A percentile compares a stretch with the other conserved stretches of the same genome.
Evolutionary conservation across 1,140 invertebrate species (phyloP).

Genomic region (Branchinecta lindahli): DNA sequence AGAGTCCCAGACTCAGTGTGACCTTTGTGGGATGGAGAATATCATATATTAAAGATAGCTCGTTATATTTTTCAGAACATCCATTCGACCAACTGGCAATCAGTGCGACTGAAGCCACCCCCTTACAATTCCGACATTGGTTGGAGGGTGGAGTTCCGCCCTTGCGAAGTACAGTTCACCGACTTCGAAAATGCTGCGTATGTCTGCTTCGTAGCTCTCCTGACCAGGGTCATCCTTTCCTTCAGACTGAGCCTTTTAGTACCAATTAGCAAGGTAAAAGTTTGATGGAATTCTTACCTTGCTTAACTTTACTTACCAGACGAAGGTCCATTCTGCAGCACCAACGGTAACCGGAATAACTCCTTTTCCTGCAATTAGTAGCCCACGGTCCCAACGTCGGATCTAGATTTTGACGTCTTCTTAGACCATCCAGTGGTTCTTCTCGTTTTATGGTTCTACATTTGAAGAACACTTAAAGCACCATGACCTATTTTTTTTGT

Average conservation of each 20-base stretch:
- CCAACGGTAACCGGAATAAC: not conserved
- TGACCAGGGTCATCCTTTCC: constrained; percentile 91
- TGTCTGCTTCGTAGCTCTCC: constrained; percentile 92
- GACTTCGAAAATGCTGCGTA: constrained; percentile 99
- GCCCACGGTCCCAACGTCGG: no score
- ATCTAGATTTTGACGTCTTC: no score
- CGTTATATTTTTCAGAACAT: constrained; percentile 60
- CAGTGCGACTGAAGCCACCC: constrained; percentile 98
- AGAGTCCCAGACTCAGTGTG: no score
- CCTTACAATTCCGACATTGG: constrained; percentile 87
- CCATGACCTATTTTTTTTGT: no score
- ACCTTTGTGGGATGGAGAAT: not conserved
- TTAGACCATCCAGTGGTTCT: no score
- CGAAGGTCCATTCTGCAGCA: not conserved
- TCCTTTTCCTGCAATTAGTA: not conserved
- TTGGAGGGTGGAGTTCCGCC: constrained; percentile 98
- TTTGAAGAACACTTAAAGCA: no score
- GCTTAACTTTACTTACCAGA: no score
- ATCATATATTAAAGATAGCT: not conserved
- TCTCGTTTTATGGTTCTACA: no score
- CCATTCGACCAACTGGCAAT: constrained; percentile 99
- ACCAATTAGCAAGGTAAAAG: constrained; percentile 80
- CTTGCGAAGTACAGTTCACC: constrained; percentile 94
- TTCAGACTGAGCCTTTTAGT: constrained; percentile 93
- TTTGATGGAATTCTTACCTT: not conserved